Conservation (phyloP, 2,797 vertebrate genomes). For the Eurystomus glaucurus region DNA sequence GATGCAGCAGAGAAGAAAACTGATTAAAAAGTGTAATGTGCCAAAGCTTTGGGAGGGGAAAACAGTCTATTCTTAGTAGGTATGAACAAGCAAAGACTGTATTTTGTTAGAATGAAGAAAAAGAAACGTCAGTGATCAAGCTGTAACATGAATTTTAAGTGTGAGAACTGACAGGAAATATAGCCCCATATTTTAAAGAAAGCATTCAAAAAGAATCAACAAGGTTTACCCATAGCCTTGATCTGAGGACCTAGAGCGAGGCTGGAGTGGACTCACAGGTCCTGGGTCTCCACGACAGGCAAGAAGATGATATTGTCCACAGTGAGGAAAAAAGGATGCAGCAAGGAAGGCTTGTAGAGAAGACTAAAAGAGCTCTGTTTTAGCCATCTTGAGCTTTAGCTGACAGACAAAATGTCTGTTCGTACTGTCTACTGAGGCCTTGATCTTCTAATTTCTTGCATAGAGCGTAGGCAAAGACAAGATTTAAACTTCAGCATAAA, state of each 20-base stretch:
- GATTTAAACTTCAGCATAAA: conserved; percentile 40
- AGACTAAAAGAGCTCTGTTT: conserved; percentile 54
- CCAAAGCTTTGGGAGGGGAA: background rate
- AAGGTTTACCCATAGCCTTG: conserved; percentile 59
- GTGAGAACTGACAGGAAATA: background rate
- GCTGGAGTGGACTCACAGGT: conserved; percentile 47
- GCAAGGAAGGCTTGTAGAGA: conserved; percentile 48
- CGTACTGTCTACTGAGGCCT: background rate
- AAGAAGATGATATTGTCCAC: conserved; percentile 48
- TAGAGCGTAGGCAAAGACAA: background rate
- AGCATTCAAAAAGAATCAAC: conserved; percentile 40
- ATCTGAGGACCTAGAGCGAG: conserved; percentile 24
- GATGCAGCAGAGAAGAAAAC: background rate
- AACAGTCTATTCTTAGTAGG: background rate
- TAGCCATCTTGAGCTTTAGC: conserved; percentile 66
- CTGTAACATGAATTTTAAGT: background rate
- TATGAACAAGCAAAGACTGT: background rate
- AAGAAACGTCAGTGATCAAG: background rate
- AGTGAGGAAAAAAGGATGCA: conserved; percentile 37
- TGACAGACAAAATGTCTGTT: conserved; percentile 35
- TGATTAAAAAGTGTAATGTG: background rate
- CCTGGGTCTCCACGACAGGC: background rate
- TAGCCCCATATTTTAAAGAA: background rate
- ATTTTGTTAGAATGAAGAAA: background rate
- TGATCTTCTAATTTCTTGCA: conserved; percentile 5